Evolutionary conservation across 1,140 invertebrate genomes (phyloP).

Genomic region (Neelides sp.): DNA sequence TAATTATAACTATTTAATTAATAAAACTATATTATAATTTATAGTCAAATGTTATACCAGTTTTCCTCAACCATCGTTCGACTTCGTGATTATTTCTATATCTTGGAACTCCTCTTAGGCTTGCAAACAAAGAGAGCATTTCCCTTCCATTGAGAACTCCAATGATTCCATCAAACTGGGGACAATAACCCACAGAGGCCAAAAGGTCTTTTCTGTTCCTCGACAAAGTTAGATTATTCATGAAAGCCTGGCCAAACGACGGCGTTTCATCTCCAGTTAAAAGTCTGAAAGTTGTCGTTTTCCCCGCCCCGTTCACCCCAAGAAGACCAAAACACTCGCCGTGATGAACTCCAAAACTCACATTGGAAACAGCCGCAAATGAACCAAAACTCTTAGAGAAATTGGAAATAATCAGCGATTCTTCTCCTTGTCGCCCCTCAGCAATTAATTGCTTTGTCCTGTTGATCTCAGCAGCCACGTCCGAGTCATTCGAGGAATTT

Average conservation of each 20-base stretch:
- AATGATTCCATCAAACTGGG: constrained; percentile 46
- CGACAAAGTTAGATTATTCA: constrained; percentile 37
- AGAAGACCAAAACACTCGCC: constrained; percentile 43
- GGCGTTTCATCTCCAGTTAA: constrained; percentile 42
- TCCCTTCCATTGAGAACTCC: constrained; percentile 44
- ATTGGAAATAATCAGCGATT: background rate
- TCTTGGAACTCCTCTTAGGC: constrained; percentile 40
- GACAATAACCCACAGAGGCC: constrained; percentile 39
- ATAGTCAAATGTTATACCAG: constrained; percentile 4
- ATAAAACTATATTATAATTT: background rate
- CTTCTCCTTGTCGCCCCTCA: background rate
- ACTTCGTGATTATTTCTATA: constrained; percentile 36
- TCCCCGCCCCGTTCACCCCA: constrained; percentile 37
- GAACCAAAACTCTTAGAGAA: constrained; percentile 3
- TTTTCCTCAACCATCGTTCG: constrained; percentile 26
- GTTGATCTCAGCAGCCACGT: background rate
- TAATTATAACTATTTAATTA: too few relatives aligned
- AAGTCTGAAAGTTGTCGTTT: constrained; percentile 40
- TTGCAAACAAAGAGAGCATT: constrained; percentile 43
- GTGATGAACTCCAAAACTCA: constrained; percentile 30
- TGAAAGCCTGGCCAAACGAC: constrained; percentile 42
- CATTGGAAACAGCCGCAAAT: constrained; percentile 13
- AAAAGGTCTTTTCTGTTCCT: constrained; percentile 35
- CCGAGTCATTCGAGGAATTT: constrained; percentile 5
- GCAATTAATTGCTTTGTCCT: background rate